phyloP scores from a whole-genome alignment of 2,797 vertebrate genomes.

The Odontamblyopus rebecca region DNA sequence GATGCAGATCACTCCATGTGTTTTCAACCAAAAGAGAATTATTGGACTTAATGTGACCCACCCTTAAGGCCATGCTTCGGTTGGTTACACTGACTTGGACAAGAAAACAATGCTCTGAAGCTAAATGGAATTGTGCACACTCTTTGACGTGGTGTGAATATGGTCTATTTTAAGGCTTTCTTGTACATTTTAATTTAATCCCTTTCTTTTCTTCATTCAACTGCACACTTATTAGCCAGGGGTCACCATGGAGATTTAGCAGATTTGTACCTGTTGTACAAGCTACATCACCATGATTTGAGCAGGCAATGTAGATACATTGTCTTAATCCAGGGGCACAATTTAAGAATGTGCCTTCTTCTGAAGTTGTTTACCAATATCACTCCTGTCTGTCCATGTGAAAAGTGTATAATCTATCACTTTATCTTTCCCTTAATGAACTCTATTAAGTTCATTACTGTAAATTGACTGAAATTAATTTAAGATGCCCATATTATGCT shows the following conservation, averaged over 20 bases:
- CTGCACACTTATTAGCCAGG: background rate
- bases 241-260: background rate
- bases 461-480: too few species aligned
- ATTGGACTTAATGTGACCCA: constrained; percentile 40
- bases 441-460: too few species aligned
- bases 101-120: constrained; percentile 33
- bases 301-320: background rate
- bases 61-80: constrained; percentile 18
- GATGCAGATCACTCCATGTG: constrained; percentile 2
- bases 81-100: constrained; percentile 16
- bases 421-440: background rate
- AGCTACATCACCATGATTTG: background rate
- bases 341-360: background rate
- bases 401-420: background rate
- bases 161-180: constrained; percentile 12
- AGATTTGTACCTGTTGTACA: background rate
- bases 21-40: constrained; percentile 8
- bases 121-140: constrained; percentile 30
- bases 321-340: background rate
- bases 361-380: background rate
- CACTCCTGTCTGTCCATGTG: background rate
- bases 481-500: too few species aligned
- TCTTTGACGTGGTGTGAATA: constrained; percentile 21
- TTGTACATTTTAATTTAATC: background rate
- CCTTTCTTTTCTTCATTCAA: background rate